Percentiles rank a stretch among this genome's conserved stretches.
Conservation (phyloP, 2,797 vertebrate species). For the Cossypha dichroa region DNA sequence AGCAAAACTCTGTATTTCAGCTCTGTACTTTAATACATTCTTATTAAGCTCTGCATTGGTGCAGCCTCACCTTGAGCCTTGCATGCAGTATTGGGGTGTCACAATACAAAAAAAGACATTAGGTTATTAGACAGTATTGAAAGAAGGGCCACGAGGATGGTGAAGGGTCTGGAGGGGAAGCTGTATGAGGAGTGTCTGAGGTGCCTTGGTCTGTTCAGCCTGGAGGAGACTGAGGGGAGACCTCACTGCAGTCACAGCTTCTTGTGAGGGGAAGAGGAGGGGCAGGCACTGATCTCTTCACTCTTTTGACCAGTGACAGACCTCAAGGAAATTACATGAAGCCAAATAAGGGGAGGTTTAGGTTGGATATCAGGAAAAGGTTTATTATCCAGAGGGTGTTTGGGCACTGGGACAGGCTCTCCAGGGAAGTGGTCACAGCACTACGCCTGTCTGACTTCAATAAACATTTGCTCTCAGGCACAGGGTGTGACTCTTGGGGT, state of each 20-base stretch:
- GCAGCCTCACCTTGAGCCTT: not conserved
- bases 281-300: not conserved
- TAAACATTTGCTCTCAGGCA: not conserved
- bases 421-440: too few relatives aligned
- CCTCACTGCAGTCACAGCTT: rapidly evolving
- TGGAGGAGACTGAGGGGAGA: not conserved
- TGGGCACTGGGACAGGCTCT: not conserved
- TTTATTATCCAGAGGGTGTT: not conserved
- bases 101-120: not conserved
- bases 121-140: not conserved
- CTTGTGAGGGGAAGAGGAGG: not conserved
- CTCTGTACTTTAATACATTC: not conserved
- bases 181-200: rapidly evolving
- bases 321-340: not conserved
- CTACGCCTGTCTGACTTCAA: not conserved
- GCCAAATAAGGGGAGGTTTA: not conserved
- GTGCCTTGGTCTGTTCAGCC: not conserved
- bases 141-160: not conserved
- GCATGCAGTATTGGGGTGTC: not conserved
- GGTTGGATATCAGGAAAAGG: not conserved
- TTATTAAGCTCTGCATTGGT: not conserved
- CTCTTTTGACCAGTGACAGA: not conserved
- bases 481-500: not conserved
- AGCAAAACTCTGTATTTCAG: not conserved
- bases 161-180: not conserved